phyloP scores from a whole-genome alignment of 2,113 vertebrate species.

The Channa maculata region DNA sequence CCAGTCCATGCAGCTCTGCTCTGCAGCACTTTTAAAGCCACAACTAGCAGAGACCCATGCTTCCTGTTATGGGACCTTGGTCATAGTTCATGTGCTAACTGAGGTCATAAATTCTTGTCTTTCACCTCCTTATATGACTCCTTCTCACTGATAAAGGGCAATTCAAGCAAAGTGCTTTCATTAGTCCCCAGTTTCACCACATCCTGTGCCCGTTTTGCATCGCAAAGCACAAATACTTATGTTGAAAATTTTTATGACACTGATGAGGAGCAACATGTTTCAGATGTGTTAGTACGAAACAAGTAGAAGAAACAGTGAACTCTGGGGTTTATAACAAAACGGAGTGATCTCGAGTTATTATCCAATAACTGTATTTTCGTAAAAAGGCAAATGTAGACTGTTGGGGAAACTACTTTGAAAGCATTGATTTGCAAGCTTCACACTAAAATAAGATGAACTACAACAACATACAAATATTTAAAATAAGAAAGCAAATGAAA shows the following conservation, averaged over 20 bases:
- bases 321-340: too few relatives aligned
- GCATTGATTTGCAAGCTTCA: too few relatives aligned
- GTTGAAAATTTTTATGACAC: neutral
- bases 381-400: too few relatives aligned
- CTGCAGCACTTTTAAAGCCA: slow-evolving; percentile 31
- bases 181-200: slow-evolving; percentile 37
- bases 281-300: too few relatives aligned
- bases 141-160: slow-evolving; percentile 35
- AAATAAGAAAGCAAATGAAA: too few relatives aligned
- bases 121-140: slow-evolving; percentile 41
- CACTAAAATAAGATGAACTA: too few relatives aligned
- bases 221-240: neutral
- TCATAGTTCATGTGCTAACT: slow-evolving; percentile 43
- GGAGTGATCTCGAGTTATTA: too few relatives aligned
- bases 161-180: neutral
- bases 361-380: too few relatives aligned
- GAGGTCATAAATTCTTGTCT: slow-evolving; percentile 52
- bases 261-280: too few relatives aligned
- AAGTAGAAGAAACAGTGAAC: too few relatives aligned
- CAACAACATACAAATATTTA: too few relatives aligned
- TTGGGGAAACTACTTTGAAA: too few relatives aligned
- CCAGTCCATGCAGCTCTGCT: slow-evolving; percentile 1
- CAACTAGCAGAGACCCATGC: slow-evolving; percentile 6
- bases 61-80: slow-evolving; percentile 32
- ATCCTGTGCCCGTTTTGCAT: slow-evolving; percentile 22